Conservation (phyloP, 2,113 vertebrate species). For the Alosa alosa region DNA sequence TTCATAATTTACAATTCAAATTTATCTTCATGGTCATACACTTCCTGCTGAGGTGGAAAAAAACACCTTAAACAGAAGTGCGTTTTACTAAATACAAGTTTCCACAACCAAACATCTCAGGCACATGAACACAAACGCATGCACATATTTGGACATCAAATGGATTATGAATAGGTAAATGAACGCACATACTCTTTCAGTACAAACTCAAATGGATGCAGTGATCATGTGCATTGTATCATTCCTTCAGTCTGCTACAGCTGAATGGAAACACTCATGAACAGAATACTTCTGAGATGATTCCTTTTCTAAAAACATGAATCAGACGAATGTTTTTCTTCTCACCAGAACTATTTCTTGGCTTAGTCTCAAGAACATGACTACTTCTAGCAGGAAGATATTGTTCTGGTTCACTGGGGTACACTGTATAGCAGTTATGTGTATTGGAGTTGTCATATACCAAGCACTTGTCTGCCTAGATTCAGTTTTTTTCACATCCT, state of each 20-base stretch:
- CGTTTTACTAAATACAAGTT: slow-evolving; percentile 25
- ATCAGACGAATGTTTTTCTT: not conserved
- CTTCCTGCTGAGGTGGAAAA: slow-evolving; percentile 51
- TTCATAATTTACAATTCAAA: slow-evolving; percentile 57
- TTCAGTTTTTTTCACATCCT: not conserved
- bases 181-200: too few species aligned
- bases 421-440: not conserved
- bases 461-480: not conserved
- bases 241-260: not conserved
- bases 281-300: not conserved
- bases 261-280: not conserved
- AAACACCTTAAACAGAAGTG: slow-evolving; percentile 34
- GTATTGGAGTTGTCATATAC: not conserved
- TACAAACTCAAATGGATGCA: too few species aligned
- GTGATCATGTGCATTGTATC: not conserved
- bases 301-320: slow-evolving; percentile 9
- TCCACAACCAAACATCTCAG: not conserved
- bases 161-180: not conserved
- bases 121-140: not conserved
- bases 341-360: not conserved
- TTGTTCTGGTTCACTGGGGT: not conserved
- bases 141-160: not conserved
- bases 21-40: slow-evolving; percentile 30
- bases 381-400: not conserved
- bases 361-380: not conserved